These are phyloP conservation scores for Arrhopalites spinosus DNA, from an alignment of 2,888 invertebrate species.

Conservation along the genomic window DNA sequence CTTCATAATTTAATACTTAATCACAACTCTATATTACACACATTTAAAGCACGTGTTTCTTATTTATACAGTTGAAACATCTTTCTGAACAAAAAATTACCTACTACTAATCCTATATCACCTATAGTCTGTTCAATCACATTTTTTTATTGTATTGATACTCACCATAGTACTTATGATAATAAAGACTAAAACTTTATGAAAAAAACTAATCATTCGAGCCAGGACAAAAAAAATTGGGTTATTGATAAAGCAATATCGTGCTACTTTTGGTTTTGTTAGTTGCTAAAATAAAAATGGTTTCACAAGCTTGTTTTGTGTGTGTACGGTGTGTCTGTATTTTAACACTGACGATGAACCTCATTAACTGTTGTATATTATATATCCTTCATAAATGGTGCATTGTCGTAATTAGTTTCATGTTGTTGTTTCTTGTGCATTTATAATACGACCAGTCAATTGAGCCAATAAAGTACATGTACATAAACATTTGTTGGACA, in stretches of 20 bases:
- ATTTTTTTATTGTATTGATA: too few relatives aligned
- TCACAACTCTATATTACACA: too few relatives aligned
- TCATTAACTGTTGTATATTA: neutral
- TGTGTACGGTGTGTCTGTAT: neutral
- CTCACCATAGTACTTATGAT: neutral
- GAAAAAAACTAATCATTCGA: neutral
- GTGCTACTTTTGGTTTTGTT: conserved; percentile 27
- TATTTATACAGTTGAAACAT: too few relatives aligned
- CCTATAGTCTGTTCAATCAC: neutral
- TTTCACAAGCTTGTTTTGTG: conserved; percentile 26
- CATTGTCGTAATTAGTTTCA: neutral
- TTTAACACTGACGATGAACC: conserved; percentile 9
- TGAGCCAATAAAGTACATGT: too few relatives aligned
- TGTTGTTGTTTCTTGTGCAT: neutral
- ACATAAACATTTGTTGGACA: too few relatives aligned
- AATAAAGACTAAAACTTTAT: conserved; percentile 3
- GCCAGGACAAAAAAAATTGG: conserved; percentile 16
- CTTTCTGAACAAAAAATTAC: too few relatives aligned
- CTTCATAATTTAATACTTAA: too few relatives aligned
- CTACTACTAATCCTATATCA: too few relatives aligned
- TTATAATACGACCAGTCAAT: too few relatives aligned
- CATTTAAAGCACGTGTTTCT: too few relatives aligned
- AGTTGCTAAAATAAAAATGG: conserved; percentile 1
- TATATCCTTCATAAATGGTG: conserved; percentile 14
- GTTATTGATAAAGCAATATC: conserved; percentile 30